Evolutionary conservation across 2,113 vertebrate species (phyloP).

Genomic region (Alectura lathami): DNA sequence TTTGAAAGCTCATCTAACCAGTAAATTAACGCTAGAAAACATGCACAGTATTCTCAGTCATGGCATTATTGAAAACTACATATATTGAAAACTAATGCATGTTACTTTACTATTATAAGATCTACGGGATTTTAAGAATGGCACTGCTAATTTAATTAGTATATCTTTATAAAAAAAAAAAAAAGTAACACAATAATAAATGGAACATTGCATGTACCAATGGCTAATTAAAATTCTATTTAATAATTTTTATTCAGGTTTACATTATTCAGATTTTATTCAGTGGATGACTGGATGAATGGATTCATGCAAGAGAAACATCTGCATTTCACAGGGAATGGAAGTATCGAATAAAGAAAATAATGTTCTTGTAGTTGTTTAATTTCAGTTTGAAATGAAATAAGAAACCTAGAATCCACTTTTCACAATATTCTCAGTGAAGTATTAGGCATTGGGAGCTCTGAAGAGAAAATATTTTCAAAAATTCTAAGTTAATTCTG

Average conservation of each 20-base stretch:
- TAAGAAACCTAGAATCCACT: not conserved
- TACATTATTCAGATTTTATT: not conserved
- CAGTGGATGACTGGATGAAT: not conserved
- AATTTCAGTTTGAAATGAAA: not conserved
- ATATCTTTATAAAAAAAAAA: not conserved
- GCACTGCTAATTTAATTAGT: not conserved
- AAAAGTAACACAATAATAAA: not conserved
- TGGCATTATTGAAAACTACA: not conserved
- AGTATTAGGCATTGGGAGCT: not conserved
- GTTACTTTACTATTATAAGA: not conserved
- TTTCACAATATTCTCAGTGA: not conserved
- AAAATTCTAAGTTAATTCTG: not conserved
- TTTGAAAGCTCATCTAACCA: constrained; percentile 41
- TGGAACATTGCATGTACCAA: not conserved
- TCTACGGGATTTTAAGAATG: not conserved
- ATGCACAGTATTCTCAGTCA: not conserved
- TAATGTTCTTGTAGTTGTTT: not conserved
- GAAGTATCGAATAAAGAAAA: not conserved
- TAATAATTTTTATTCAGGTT: not conserved
- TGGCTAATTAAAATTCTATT: not conserved
- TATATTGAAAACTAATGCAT: not conserved
- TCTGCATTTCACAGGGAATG: not conserved
- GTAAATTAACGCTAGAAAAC: constrained; percentile 1
- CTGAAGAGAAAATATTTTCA: not conserved
- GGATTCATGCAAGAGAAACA: not conserved